Percentiles rank a stretch among this genome's conserved stretches.
These are phyloP conservation scores for Hoplodrina blanda DNA, from an alignment of 2,888 invertebrate genomes.

Conservation along the genomic window DNA sequence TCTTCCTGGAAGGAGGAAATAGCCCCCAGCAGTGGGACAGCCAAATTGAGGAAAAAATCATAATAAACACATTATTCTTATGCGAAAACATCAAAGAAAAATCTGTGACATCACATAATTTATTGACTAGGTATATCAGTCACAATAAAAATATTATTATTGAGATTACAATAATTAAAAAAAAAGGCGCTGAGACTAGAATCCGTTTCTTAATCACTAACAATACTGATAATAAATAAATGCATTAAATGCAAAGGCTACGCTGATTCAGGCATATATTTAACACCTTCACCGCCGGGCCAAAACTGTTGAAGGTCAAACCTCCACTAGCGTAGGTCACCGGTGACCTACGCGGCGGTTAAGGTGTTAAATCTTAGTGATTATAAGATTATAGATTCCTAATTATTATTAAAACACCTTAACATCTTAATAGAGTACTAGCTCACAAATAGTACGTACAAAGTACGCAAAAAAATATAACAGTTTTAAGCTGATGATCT, in stretches of 20 bases:
- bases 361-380: neutral
- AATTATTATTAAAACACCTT: slow-evolving; percentile 1
- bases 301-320: too few relatives aligned
- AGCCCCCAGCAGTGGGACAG: too few relatives aligned
- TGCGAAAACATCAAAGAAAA: slow-evolving; percentile 14
- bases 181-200: slow-evolving; percentile 22
- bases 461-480: neutral
- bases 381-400: neutral
- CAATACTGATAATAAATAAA: neutral
- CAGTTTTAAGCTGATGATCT: neutral
- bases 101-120: slow-evolving; percentile 6
- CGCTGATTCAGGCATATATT: neutral
- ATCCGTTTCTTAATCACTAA: slow-evolving; percentile 3
- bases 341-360: too few relatives aligned
- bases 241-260: slow-evolving; percentile 28
- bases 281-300: too few relatives aligned
- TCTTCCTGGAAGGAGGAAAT: too few relatives aligned
- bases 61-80: too few relatives aligned
- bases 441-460: neutral
- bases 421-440: neutral
- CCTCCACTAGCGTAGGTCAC: too few relatives aligned
- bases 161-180: neutral
- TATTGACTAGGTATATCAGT: slow-evolving; percentile 14
- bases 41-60: too few relatives aligned
- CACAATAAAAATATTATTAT: slow-evolving; percentile 5